Base-by-base conservation (phyloP, 2,888 invertebrate species). In the Protodeltote pygarga region DNA sequence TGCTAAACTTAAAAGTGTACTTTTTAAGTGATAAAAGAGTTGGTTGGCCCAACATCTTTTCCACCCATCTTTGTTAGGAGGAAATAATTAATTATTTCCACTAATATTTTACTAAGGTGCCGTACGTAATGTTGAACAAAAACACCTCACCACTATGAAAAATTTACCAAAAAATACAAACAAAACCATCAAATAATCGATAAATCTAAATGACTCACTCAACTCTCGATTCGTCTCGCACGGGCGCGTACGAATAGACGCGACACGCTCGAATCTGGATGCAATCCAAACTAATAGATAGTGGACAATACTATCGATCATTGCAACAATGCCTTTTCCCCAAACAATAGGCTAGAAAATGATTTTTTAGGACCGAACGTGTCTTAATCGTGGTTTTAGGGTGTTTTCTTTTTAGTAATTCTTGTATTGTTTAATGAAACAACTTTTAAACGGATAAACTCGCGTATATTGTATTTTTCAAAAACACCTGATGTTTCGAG, bases 231-330 rank as follows among this genome's bases (percentile, higher is more conserved):
- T 86, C 81, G 84, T 73, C 73, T 53, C 86, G 81, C 85, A 83
- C 84, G 83, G 72, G 40, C 75, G 78, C 75, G 65, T 75, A 65
- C 65, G 71, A 79, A 82, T 79, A 75, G 79, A 71, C 68, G 57
- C 53, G 66, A 58, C 54, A 61, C 50, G 59, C 59, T 45, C 57
- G 62, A 76, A 77, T 76, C 79, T 82, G 79, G 82, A 77, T 76
- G 71, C 77, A 77, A 78, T 83, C 82, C 80, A 77, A 79, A 81
- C 79, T 84, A 81, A 83, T 83, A 82, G 78, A 75, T 52, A 49
- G 53, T 66, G 75, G 76, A 79, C 78, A 81, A 79, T 76, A 60
- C 76, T 73, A 82, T 83, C 79, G 78, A 84, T 85, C 80, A 79
- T 77, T 41, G 53, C 60, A 65, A 82, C 81, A 81, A 82, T 60